Base-by-base conservation (phyloP, 2,888 invertebrate genomes). In the Pomacea canaliculata region DNA sequence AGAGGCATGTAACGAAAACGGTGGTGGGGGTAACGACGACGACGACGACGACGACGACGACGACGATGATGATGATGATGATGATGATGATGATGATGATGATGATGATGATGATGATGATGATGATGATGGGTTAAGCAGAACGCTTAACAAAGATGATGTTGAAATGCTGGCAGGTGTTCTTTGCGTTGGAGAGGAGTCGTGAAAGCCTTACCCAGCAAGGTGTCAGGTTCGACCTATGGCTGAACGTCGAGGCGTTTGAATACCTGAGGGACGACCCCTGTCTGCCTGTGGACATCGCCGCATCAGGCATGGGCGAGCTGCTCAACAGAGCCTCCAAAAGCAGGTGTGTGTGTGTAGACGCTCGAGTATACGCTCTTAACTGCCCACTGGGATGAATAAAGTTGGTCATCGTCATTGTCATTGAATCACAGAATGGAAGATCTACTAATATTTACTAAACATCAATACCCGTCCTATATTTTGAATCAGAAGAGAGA, bases 221-320 rank as follows among this genome's bases (percentile, higher is more conserved):
- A 19, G 48, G 62, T 27, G 51, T 70, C 46, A n/a, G 60, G 23
- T 79, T 83, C 49, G 85, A 86, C 16, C 77, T 85, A 9, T 88
- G 88, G 88, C 76, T 87, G 13, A 81, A 82, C 66, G 78, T 86
- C n/a, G 87, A 87, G 78, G 86, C 87, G 0, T 87, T 83, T 75
- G 86, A 87, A 48, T 78, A 82, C 72, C 77, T 86, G 12, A 72
- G 82, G 48, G 83, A 85, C 27, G 83, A 85, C 27, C 85, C 84
- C 0, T 87, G 87, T 79, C 77, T 85, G 13, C 86, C 85, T 8
- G 83, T 85, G 12, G 86, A 86, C 63, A 70, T 70, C 12, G 63
- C 74, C 5, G 81, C 78, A 4, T 86, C 86, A 12, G 86, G 85
- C 13, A 73, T 83, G 77, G 79, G 78, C 3, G 80, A 84, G 71